phyloP scores from a whole-genome alignment of 1,140 invertebrate genomes.

The Sinonovacula constricta region DNA sequence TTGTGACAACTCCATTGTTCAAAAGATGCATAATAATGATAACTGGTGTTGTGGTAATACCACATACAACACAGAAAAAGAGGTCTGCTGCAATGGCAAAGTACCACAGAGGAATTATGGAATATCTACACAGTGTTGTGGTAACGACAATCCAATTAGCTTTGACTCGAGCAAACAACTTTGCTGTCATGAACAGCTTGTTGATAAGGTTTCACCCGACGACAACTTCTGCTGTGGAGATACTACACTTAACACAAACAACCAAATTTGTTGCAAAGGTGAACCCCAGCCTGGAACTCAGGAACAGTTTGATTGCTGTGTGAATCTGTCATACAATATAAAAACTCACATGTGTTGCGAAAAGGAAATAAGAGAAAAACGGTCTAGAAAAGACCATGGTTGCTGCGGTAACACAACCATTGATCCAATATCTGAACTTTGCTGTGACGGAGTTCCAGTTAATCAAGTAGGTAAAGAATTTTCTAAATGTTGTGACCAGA shows the following conservation, averaged over 20 bases:
- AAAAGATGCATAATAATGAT: constrained; percentile 25
- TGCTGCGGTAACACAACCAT: constrained; percentile 46
- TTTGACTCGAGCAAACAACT: constrained; percentile 37
- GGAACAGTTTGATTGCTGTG: constrained; percentile 25
- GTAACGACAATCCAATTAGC: constrained; percentile 8
- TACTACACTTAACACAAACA: constrained; percentile 35
- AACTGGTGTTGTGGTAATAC: constrained; percentile 51
- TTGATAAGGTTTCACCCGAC: constrained; percentile 24
- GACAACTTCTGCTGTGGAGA: constrained; percentile 37
- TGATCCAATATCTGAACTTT: constrained; percentile 37
- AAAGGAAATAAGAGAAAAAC: constrained; percentile 15
- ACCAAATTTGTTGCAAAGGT: constrained; percentile 45
- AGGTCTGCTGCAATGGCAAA: constrained; percentile 42
- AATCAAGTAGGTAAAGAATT: constrained; percentile 8
- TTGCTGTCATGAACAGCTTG: constrained; percentile 37
- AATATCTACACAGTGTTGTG: constrained; percentile 33
- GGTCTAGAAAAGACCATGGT: constrained; percentile 20
- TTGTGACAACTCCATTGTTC: constrained; percentile 24
- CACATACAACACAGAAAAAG: constrained; percentile 40
- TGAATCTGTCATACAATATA: constrained; percentile 25
- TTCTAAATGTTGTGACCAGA: constrained; percentile 17
- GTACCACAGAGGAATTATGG: constrained; percentile 34
- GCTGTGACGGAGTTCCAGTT: constrained; percentile 32
- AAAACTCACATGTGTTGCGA: constrained; percentile 34
- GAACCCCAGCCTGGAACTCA: constrained; percentile 23